These are phyloP conservation scores for Sebastes kiyomatsui DNA, from an alignment of 2,797 vertebrate genomes.

Conservation along the genomic window DNA sequence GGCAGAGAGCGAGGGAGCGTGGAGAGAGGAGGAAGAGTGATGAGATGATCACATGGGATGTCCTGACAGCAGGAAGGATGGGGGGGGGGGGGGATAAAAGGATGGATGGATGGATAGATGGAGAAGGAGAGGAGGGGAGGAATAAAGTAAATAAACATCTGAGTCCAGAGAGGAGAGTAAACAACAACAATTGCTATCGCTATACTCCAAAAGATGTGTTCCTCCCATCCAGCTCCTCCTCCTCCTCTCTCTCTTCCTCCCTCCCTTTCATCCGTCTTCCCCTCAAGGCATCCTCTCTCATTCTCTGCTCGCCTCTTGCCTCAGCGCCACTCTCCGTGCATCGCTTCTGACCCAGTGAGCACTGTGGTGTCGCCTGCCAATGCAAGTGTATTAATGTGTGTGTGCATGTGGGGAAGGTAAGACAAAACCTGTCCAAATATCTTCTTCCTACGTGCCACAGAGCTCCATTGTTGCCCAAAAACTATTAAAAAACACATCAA, in stretches of 20 bases:
- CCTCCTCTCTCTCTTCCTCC: conserved; percentile 1
- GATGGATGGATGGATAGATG: conserved; percentile 17
- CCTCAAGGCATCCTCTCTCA: conserved; percentile 52
- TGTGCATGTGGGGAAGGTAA: conserved; percentile 8
- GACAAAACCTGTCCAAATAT: conserved; percentile 6
- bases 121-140: not conserved
- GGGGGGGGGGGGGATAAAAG: not conserved
- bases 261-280: conserved; percentile 19
- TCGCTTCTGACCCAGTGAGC: conserved; percentile 77
- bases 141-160: conserved; percentile 52
- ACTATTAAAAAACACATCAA: too few species aligned
- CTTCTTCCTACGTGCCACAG: not conserved
- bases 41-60: conserved; percentile 54
- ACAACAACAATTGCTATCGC: conserved; percentile 49
- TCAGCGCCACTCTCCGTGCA: conserved; percentile 68
- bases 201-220: conserved; percentile 4
- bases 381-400: conserved; percentile 4
- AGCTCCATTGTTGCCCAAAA: too few species aligned
- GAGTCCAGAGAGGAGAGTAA: conserved; percentile 32
- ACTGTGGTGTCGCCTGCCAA: conserved; percentile 36
- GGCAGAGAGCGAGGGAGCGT: conserved; percentile 17
- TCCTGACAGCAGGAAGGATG: conserved; percentile 34
- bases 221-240: conserved; percentile 3
- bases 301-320: conserved; percentile 45
- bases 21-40: conserved; percentile 20